These are phyloP conservation scores for Apteryx owenii DNA, from an alignment of 2,113 vertebrate species.

Conservation along the genomic window DNA sequence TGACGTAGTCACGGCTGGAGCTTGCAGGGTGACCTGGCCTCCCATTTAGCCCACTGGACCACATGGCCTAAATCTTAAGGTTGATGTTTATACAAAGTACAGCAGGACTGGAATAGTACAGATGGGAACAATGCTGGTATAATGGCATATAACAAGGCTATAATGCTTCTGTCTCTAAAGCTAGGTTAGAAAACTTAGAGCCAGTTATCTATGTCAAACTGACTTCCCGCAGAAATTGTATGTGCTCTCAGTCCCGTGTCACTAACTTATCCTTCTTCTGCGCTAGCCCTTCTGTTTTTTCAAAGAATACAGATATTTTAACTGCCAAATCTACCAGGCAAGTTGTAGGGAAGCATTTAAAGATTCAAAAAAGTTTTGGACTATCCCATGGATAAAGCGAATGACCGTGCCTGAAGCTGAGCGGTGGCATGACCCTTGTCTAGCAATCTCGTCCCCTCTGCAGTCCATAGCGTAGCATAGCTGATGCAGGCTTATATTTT, in stretches of 20 bases:
- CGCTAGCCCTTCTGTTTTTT: not conserved
- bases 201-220: not conserved
- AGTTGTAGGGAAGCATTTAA: not conserved
- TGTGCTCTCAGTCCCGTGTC: too few relatives aligned
- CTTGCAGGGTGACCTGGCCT: not conserved
- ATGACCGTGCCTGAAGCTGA: not conserved
- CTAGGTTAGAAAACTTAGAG: too few relatives aligned
- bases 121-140: too few relatives aligned
- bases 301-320: not conserved
- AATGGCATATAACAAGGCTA: too few relatives aligned
- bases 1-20: not conserved
- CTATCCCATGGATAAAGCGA: not conserved
- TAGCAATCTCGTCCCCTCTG: not conserved
- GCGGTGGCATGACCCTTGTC: not conserved
- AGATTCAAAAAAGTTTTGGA: not conserved
- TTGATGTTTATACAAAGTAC: not conserved
- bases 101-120: not conserved
- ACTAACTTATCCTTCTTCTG: not conserved
- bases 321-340: not conserved
- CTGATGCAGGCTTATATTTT: not conserved
- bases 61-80: not conserved
- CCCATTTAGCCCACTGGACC: not conserved
- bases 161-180: not conserved
- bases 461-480: not conserved
- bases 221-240: too few relatives aligned